phyloP scores from a whole-genome alignment of 2,888 invertebrate genomes.

The Zaprionus obscuricornis region DNA sequence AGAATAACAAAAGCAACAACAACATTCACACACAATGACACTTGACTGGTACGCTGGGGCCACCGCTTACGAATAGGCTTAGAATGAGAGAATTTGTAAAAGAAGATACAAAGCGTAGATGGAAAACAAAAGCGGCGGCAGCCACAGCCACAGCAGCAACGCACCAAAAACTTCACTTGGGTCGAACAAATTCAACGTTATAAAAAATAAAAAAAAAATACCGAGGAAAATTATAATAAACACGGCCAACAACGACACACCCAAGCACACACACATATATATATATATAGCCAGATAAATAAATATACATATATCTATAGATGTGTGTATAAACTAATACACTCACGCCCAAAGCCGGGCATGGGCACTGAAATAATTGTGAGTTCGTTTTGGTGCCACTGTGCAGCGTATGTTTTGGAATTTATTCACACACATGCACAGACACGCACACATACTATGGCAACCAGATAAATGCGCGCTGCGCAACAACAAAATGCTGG shows the following conservation, averaged over 20 bases:
- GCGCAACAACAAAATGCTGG: constrained; percentile 75
- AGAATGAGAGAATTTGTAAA: constrained; percentile 64
- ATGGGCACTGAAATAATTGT: constrained; percentile 36
- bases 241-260: constrained; percentile 66
- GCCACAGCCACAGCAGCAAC: no score
- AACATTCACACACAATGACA: constrained; percentile 43
- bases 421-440: constrained; percentile 48
- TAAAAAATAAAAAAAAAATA: constrained; percentile 44
- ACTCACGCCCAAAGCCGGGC: constrained; percentile 44
- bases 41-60: constrained; percentile 44
- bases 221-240: constrained; percentile 72
- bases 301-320: no score
- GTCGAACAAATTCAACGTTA: constrained; percentile 40
- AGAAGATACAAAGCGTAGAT: constrained; percentile 42
- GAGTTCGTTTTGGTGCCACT: constrained; percentile 59
- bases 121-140: constrained; percentile 38
- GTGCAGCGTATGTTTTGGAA: constrained; percentile 77
- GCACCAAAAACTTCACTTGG: constrained; percentile 35
- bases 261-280: constrained; percentile 51
- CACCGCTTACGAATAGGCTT: constrained; percentile 62
- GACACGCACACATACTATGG: constrained; percentile 8
- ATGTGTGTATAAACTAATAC: constrained; percentile 25
- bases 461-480: constrained; percentile 21
- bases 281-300: no score
- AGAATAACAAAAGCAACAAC: constrained; percentile 21